Conservation (phyloP, 2,888 invertebrate species). For the Platycheirus albimanus region DNA sequence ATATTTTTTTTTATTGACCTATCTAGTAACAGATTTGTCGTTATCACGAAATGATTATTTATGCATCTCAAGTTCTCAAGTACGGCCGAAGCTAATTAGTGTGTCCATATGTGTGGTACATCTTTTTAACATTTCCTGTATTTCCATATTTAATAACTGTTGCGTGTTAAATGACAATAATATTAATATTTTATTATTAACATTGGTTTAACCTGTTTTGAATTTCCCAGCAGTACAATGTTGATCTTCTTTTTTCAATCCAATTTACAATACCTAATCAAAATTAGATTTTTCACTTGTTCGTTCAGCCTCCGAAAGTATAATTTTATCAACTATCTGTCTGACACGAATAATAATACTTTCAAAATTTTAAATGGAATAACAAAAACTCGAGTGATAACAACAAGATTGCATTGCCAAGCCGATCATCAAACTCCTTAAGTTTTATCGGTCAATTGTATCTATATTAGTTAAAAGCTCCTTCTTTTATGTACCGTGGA, state of each 20-base stretch:
- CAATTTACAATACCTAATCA: not conserved
- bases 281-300: too few relatives aligned
- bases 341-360: too few relatives aligned
- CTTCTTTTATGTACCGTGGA: too few relatives aligned
- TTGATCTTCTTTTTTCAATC: not conserved
- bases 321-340: too few relatives aligned
- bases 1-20: too few relatives aligned
- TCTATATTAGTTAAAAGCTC: too few relatives aligned
- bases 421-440: too few relatives aligned
- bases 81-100: not conserved
- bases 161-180: slow-evolving; percentile 20
- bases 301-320: not conserved
- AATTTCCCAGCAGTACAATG: not conserved
- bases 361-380: too few relatives aligned
- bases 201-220: too few relatives aligned
- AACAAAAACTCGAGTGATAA: too few relatives aligned
- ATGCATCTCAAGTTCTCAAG: slow-evolving; percentile 3
- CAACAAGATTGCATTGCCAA: too few relatives aligned
- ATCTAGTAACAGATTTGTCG: not conserved
- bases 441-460: too few relatives aligned
- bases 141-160: slow-evolving; percentile 18
- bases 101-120: not conserved
- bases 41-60: not conserved
- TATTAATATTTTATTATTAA: not conserved
- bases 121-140: slow-evolving; percentile 10